phyloP scores from a whole-genome alignment of 2,888 invertebrate species.

The Odontocolon sp. region DNA sequence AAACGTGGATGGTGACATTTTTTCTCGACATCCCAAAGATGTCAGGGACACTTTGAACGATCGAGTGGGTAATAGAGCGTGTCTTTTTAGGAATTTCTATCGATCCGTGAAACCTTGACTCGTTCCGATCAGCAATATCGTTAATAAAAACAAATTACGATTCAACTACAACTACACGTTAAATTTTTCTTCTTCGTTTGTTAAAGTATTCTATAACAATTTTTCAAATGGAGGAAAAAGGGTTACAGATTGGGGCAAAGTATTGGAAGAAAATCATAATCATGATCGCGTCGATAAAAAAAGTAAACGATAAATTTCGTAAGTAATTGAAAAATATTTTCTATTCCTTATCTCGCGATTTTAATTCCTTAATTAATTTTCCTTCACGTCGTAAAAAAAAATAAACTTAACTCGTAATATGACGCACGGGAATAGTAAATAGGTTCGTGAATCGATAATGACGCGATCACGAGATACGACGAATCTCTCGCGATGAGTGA shows the following conservation, averaged over 20 bases:
- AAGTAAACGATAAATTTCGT: too few species aligned
- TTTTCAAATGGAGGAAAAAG: too few species aligned
- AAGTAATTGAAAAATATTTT: too few species aligned
- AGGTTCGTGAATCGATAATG: slow-evolving; percentile 12
- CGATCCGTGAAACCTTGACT: too few species aligned
- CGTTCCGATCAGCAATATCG: background rate
- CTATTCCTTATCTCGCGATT: background rate
- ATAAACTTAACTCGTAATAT: background rate
- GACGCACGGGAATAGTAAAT: background rate
- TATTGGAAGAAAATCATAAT: too few species aligned
- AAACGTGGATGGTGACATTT: background rate
- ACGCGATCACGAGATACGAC: slow-evolving; percentile 16
- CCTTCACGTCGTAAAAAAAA: background rate
- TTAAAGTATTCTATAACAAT: too few species aligned
- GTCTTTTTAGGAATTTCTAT: slow-evolving; percentile 1
- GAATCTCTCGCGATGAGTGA: slow-evolving; percentile 57
- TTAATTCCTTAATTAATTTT: background rate
- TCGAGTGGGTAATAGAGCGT: background rate
- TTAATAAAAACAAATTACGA: background rate
- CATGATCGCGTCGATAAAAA: too few species aligned
- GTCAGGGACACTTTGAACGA: background rate
- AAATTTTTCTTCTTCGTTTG: too few species aligned
- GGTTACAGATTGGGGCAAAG: too few species aligned
- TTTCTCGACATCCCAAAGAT: background rate
- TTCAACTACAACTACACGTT: too few species aligned